A percentile compares a stretch with the other conserved stretches of the same genome.
phyloP scores from a whole-genome alignment of 2,888 invertebrate species.

The Pilophorus perplexus region DNA sequence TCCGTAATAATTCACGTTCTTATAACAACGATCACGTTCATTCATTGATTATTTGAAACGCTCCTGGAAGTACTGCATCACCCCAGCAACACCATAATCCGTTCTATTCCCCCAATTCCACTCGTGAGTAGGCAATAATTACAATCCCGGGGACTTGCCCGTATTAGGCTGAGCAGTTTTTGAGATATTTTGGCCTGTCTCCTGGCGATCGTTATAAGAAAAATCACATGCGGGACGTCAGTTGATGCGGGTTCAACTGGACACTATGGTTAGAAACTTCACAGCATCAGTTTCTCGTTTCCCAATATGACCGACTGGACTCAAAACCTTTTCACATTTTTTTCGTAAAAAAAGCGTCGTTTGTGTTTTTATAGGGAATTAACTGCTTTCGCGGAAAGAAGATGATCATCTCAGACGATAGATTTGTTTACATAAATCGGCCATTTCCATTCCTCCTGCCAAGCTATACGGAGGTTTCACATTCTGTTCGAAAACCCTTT shows the following conservation, averaged over 20 bases:
- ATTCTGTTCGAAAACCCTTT: constrained; percentile 6
- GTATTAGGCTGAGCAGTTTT: too few relatives aligned
- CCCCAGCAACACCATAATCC: too few relatives aligned
- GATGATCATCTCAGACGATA: not conserved
- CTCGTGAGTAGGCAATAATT: too few relatives aligned
- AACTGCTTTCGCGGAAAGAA: not conserved
- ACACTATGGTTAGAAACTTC: not conserved
- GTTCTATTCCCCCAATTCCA: too few relatives aligned
- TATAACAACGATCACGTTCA: too few relatives aligned
- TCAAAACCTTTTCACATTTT: not conserved
- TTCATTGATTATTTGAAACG: too few relatives aligned
- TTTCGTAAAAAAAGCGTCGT: too few relatives aligned
- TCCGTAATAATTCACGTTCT: too few relatives aligned
- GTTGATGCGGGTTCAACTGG: not conserved
- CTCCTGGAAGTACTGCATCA: too few relatives aligned
- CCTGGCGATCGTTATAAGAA: too few relatives aligned
- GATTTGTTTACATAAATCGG: constrained; percentile 25
- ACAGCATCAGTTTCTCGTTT: not conserved
- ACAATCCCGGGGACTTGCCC: too few relatives aligned
- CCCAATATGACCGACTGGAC: not conserved
- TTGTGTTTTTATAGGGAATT: not conserved
- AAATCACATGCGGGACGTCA: not conserved
- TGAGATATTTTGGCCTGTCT: too few relatives aligned
- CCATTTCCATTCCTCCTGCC: constrained; percentile 16
- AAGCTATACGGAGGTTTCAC: constrained; percentile 14